phyloP scores from a whole-genome alignment of 2,888 invertebrate species.

The Sthenelais limicola region DNA sequence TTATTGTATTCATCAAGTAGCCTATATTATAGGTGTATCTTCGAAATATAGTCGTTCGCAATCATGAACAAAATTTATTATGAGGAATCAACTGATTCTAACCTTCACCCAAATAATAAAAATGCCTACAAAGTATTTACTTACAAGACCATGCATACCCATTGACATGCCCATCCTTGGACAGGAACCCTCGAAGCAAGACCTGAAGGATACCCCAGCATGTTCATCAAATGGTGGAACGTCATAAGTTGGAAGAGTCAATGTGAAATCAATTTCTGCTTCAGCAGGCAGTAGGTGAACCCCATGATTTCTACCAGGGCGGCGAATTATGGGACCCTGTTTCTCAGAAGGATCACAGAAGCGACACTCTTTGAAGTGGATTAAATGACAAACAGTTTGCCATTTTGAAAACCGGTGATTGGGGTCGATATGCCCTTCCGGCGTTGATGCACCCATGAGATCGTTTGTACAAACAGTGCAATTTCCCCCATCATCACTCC shows the following conservation, averaged over 20 bases:
- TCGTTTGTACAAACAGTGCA: conserved; percentile 46
- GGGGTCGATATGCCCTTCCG: conserved; percentile 16
- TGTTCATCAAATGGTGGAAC: conserved; percentile 26
- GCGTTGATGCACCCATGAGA: conserved; percentile 36
- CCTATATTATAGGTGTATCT: no score
- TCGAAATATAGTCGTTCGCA: no score
- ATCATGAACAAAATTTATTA: no score
- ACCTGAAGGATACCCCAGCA: conserved; percentile 31
- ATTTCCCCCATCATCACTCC: conserved; percentile 21
- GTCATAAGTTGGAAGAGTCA: conserved; percentile 28
- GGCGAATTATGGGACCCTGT: conserved; percentile 15
- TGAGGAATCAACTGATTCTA: no score
- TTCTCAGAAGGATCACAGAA: conserved; percentile 42
- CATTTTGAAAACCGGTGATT: conserved; percentile 24
- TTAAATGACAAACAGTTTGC: conserved; percentile 30
- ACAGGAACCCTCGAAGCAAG: conserved; percentile 39
- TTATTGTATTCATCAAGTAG: no score
- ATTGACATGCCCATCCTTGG: neutral
- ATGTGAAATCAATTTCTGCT: conserved; percentile 21
- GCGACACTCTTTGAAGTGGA: conserved; percentile 4
- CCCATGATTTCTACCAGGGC: conserved; percentile 9
- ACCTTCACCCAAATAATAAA: no score
- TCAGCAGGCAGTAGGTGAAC: conserved; percentile 11
- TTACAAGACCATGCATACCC: conserved; percentile 37
- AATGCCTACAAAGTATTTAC: no score